phyloP scores from a whole-genome alignment of 2,797 vertebrate genomes.

The Bovichtus variegatus region DNA sequence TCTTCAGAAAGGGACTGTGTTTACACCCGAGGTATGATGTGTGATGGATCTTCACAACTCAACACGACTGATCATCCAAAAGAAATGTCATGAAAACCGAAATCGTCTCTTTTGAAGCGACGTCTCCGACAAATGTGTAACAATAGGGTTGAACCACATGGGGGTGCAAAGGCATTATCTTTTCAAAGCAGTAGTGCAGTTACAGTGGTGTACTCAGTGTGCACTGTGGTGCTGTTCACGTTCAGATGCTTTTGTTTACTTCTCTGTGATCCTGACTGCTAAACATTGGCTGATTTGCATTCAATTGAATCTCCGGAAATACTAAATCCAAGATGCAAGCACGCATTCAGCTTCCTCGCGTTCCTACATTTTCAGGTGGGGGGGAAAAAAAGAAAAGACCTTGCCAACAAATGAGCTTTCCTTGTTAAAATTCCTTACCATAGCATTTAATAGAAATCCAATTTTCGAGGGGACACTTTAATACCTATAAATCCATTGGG shows the following conservation, averaged over 20 bases:
- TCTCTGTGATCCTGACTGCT: slow-evolving; percentile 19
- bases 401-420: slow-evolving; percentile 71
- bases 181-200: neutral
- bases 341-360: slow-evolving; percentile 28
- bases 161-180: slow-evolving; percentile 61
- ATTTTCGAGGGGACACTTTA: slow-evolving; percentile 77
- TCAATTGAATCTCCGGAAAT: slow-evolving; percentile 29
- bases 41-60: slow-evolving; percentile 11
- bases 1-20: slow-evolving; percentile 15
- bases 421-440: slow-evolving; percentile 79
- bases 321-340: slow-evolving; percentile 17
- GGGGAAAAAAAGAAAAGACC: slow-evolving; percentile 43
- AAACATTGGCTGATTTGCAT: slow-evolving; percentile 29
- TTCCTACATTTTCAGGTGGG: slow-evolving; percentile 39
- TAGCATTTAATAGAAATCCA: slow-evolving; percentile 82
- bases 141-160: slow-evolving; percentile 48
- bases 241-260: slow-evolving; percentile 41
- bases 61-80: neutral
- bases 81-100: neutral
- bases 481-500: slow-evolving; percentile 72
- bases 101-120: too few relatives aligned
- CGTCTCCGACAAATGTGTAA: slow-evolving; percentile 32
- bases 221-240: slow-evolving; percentile 1
- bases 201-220: neutral
- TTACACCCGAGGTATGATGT: neutral